Evolutionary conservation across 2,113 vertebrate genomes (phyloP).

Genomic region (Chaetura pelagica): DNA sequence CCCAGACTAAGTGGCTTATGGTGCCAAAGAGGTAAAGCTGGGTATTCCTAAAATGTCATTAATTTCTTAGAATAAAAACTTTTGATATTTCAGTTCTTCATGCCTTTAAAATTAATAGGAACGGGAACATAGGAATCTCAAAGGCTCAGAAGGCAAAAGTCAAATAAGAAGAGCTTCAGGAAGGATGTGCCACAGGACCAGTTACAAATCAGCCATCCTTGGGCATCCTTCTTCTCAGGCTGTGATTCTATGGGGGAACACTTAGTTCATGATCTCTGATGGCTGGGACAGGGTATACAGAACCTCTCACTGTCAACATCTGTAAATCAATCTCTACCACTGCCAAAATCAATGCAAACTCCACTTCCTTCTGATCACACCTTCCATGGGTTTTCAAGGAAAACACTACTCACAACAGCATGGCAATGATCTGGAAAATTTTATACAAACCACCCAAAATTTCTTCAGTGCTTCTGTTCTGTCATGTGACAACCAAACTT

Average conservation of each 20-base stretch:
- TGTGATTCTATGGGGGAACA: not conserved
- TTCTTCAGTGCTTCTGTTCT: not conserved
- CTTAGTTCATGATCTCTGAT: accelerated
- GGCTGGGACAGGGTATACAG: not conserved
- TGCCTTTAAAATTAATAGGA: not conserved
- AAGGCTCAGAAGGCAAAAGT: not conserved
- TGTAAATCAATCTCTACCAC: not conserved
- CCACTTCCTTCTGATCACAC: not conserved
- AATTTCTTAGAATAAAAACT: not conserved
- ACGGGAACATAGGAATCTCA: not conserved
- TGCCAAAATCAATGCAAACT: not conserved
- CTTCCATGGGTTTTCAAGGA: not conserved
- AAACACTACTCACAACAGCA: not conserved
- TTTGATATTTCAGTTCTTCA: not conserved
- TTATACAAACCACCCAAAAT: not conserved
- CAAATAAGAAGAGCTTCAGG: not conserved
- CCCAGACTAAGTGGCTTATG: not conserved
- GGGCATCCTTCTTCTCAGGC: not conserved
- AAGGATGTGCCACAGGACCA: not conserved
- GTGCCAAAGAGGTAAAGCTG: not conserved
- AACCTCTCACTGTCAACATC: not conserved
- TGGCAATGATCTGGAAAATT: not conserved
- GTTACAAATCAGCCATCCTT: not conserved
- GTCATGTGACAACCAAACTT: not conserved
- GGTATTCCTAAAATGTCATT: not conserved